Evolutionary conservation across 64 coral and sea anemone species (phyloP).

Genomic region (Dendrophyllia cribrosa): DNA sequence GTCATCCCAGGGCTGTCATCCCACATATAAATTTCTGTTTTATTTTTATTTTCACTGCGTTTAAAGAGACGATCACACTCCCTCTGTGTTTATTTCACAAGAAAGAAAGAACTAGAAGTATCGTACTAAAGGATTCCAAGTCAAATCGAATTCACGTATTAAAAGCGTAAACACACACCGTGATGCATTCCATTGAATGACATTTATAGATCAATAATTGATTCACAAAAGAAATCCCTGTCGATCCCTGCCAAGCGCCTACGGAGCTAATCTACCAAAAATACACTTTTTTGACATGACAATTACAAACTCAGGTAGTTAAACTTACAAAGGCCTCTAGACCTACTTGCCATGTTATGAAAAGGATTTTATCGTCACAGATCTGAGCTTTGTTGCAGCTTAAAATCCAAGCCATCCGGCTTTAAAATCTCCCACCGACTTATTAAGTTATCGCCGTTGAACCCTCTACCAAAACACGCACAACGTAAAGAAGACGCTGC

Average conservation of each 20-base stretch:
- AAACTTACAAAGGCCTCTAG: background rate
- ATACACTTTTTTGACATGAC: conserved; percentile 22
- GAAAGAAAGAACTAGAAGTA: background rate
- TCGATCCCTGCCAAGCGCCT: conserved; percentile 18
- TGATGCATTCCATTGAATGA: conserved; percentile 4
- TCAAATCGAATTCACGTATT: background rate
- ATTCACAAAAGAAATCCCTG: conserved; percentile 32
- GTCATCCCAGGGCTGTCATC: no score
- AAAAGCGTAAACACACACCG: background rate
- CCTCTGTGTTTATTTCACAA: background rate
- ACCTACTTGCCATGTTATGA: conserved; percentile 12
- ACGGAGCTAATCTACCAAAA: conserved; percentile 18
- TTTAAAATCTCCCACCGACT: background rate
- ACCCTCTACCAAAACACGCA: background rate
- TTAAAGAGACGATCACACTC: background rate
- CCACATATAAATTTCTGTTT: no score
- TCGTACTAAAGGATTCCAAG: background rate
- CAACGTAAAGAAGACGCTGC: background rate
- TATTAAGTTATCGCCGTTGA: background rate
- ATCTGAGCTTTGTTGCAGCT: background rate
- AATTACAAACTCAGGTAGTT: conserved; percentile 7
- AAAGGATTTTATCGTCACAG: background rate
- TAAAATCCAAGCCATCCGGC: background rate
- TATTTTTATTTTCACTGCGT: background rate
- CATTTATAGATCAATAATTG: conserved; percentile 29